Evolutionary conservation across 2,888 invertebrate species (phyloP).

Genomic region (Muschampia plurimacula): DNA sequence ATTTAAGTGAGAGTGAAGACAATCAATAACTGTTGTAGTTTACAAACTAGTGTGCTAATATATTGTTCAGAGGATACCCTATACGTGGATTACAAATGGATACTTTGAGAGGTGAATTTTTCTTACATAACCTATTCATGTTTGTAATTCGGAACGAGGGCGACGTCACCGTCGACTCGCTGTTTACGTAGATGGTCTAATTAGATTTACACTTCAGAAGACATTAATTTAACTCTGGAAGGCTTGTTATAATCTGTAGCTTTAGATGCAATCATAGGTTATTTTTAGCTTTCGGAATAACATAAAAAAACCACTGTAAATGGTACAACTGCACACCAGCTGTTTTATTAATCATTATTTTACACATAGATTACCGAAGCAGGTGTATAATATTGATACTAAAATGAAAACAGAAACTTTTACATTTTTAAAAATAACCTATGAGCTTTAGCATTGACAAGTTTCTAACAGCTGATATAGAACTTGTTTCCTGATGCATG

Average conservation of each 20-base stretch:
- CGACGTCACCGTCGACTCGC: slow-evolving; percentile 54
- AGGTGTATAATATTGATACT: neutral
- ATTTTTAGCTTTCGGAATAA: neutral
- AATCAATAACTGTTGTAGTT: slow-evolving; percentile 45
- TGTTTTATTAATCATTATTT: neutral
- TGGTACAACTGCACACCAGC: neutral
- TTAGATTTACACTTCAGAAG: slow-evolving; percentile 30
- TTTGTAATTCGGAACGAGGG: slow-evolving; percentile 63
- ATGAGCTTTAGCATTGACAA: slow-evolving; percentile 3
- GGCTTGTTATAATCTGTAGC: slow-evolving; percentile 18
- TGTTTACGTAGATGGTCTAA: slow-evolving; percentile 40
- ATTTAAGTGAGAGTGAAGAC: slow-evolving; percentile 66
- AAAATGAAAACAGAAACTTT: neutral
- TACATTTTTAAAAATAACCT: neutral
- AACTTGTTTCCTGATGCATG: neutral
- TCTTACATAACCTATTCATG: slow-evolving; percentile 69
- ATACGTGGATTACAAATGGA: slow-evolving; percentile 69
- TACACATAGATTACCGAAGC: neutral
- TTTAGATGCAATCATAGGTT: slow-evolving; percentile 12
- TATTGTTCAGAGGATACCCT: slow-evolving; percentile 48
- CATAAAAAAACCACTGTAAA: neutral
- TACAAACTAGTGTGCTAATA: slow-evolving; percentile 60
- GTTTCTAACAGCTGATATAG: slow-evolving; percentile 12
- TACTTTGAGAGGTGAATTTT: slow-evolving; percentile 69
- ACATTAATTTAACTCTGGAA: slow-evolving; percentile 23